phyloP scores from a whole-genome alignment of 2,113 vertebrate species.

The Xiphorhynchus elegans region DNA sequence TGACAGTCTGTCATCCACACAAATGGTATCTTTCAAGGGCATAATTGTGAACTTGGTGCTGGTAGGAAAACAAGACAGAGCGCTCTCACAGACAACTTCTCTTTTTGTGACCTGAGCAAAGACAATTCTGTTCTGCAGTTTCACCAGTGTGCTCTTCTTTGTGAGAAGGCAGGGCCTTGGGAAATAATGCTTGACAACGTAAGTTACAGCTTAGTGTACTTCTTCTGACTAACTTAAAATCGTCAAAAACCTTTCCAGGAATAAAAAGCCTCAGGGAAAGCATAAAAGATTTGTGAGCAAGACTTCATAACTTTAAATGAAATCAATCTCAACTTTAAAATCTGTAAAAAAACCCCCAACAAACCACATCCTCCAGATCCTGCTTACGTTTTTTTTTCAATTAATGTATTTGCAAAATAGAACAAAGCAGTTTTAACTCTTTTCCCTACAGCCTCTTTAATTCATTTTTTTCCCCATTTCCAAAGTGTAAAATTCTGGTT shows the following conservation, averaged over 20 bases:
- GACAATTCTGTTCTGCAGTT: background rate
- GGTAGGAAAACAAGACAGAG: background rate
- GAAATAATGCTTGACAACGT: background rate
- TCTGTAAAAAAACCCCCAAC: background rate
- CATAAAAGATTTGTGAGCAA: background rate
- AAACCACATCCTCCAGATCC: background rate
- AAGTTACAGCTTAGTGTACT: background rate
- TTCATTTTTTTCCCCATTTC: background rate
- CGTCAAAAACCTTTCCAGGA: background rate
- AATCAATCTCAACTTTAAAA: background rate
- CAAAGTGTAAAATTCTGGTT: background rate
- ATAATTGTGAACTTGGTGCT: background rate
- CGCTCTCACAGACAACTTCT: background rate
- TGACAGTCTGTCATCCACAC: background rate
- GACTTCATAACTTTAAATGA: background rate
- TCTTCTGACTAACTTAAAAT: background rate
- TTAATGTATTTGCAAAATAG: background rate
- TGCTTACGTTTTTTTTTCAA: background rate
- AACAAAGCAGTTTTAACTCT: background rate
- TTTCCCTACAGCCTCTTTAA: background rate
- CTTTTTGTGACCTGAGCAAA: background rate
- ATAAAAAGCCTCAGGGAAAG: background rate
- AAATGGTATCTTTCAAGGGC: slow-evolving; percentile 24
- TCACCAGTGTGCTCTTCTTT: background rate
- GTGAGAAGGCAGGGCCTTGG: background rate